These are phyloP conservation scores for Ardeotis arabs DNA, from an alignment of 2,113 vertebrate species.

Conservation along the genomic window DNA sequence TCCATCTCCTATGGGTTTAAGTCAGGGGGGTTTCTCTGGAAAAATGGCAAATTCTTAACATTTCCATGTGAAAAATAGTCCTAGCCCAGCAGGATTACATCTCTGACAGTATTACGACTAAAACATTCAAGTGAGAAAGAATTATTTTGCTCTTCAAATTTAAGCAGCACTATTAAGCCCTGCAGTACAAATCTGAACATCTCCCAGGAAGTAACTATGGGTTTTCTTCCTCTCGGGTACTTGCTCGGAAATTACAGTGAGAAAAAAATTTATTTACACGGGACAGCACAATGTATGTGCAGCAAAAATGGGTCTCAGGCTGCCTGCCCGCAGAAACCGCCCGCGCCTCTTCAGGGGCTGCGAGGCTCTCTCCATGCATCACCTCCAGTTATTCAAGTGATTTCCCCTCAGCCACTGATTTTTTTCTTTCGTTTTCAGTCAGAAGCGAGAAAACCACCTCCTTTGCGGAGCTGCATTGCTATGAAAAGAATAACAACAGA, in stretches of 20 bases:
- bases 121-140: not conserved
- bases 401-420: not conserved
- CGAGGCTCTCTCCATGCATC: accelerated
- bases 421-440: not conserved
- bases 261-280: not conserved
- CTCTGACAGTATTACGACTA: not conserved
- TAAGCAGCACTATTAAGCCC: too few relatives aligned
- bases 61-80: not conserved
- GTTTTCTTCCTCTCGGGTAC: not conserved
- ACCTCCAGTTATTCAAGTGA: accelerated
- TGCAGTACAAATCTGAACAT: not conserved
- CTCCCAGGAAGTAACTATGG: not conserved
- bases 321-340: not conserved
- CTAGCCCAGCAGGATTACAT: not conserved
- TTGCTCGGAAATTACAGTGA: not conserved
- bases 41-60: not conserved
- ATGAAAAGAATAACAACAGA: not conserved
- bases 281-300: not conserved
- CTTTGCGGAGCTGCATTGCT: not conserved
- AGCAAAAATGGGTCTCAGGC: not conserved
- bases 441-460: not conserved
- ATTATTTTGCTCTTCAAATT: not conserved
- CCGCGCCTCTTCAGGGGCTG: not conserved
- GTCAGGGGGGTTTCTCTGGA: accelerated
- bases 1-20: not conserved